Base-by-base conservation (phyloP, 2,113 vertebrate genomes). In the Dendropsophus ebraccatus region DNA sequence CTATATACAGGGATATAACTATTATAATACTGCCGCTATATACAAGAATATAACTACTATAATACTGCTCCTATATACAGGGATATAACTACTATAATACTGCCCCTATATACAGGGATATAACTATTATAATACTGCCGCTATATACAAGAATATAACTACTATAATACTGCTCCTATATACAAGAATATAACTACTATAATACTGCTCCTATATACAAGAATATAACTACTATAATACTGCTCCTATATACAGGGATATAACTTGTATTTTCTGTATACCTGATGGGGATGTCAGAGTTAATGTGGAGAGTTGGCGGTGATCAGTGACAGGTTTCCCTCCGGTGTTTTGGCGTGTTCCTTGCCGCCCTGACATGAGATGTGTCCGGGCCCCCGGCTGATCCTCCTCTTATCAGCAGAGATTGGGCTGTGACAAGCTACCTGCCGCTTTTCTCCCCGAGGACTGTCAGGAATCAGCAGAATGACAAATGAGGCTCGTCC, bases 331-430 rank as follows among this genome's bases (percentile, higher is more conserved):
- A 35, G 52, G 76, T 9, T 0, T 23, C 76, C 30, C 12, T 54
- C 50, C 2, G 25, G 76, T 35, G 30, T 16, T 17, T 25, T 4
- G 76, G 25, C 30, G 35, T 35, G 76, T 56, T 56, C 25, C n/a
- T 0, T 16, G 25, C 3, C 32, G 75, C 25, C 75, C 75, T 78
- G 28, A 78, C 75, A 78, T 54, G 75, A 56, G 5, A 25, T 1
- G 75, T 19, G 12, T 30, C 14, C 19, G 76, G 25, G 49, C 74
- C 76, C 30, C 49, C 32, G 50, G 76, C 76, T 78, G 50, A 23
- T 49, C 25, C 74, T 47, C 50, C 50, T 50, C 76, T 78, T 78
- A 78, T 78, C 76, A 30, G 76, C 50, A 54, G 76, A 78, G 50
- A 35, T 35, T 21, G 50, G 25, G 50, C 76, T 6, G 25, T 56